Conservation (phyloP, 1,140 invertebrate species). For the Paralvinella palmiformis region DNA sequence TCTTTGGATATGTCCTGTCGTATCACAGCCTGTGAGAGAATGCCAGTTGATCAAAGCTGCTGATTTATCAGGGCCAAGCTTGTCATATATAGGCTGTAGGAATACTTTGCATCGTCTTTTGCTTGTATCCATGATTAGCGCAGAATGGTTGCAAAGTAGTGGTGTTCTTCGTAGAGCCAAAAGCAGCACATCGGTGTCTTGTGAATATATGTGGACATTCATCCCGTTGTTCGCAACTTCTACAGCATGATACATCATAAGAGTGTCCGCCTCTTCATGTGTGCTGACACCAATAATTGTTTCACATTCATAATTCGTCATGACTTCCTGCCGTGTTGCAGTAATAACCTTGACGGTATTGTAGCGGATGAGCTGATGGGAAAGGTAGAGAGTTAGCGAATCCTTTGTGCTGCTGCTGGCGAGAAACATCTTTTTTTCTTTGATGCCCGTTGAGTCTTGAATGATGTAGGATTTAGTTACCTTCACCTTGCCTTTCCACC, state of each 20-base stretch:
- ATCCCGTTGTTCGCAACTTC: neutral
- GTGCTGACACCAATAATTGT: neutral
- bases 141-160: no score
- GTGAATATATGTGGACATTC: neutral
- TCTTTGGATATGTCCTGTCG: slow-evolving; percentile 1
- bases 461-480: neutral
- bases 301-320: neutral
- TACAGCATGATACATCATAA: neutral
- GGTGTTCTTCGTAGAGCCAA: no score
- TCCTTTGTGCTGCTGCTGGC: neutral
- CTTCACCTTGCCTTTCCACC: neutral
- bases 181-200: neutral
- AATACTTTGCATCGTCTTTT: neutral
- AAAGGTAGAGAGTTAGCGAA: no score
- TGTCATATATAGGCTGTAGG: neutral
- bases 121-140: no score
- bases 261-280: slow-evolving; percentile 4
- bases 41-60: slow-evolving; percentile 5
- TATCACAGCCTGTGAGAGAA: neutral
- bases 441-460: neutral
- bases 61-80: neutral
- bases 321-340: neutral
- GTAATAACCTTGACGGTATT: neutral
- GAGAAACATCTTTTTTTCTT: neutral
- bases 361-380: neutral